A percentile compares a stretch with the other conserved stretches of the same genome.
These are phyloP conservation scores for Onychomys torridus DNA, from an alignment of 2,797 vertebrate species.

Conservation along the genomic window DNA sequence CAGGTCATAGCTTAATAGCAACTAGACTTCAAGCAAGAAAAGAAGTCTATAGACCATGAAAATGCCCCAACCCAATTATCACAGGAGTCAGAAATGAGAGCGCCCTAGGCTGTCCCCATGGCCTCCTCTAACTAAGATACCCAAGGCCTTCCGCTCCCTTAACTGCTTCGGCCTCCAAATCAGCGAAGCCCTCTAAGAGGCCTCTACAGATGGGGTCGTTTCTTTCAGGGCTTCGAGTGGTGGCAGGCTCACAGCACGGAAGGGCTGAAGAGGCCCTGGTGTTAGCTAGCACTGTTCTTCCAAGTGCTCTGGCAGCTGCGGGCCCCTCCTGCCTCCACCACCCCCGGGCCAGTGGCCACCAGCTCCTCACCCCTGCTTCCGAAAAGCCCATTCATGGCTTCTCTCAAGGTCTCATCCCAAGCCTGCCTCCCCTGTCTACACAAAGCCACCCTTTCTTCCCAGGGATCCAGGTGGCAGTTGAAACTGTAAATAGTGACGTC, in stretches of 20 bases:
- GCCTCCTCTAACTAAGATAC: not conserved
- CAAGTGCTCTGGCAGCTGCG: not conserved
- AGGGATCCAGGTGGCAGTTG: not conserved
- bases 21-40: not conserved
- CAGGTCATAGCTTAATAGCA: not conserved
- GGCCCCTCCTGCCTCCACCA: not conserved
- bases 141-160: not conserved
- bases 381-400: not conserved
- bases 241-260: not conserved
- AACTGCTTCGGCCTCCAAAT: not conserved
- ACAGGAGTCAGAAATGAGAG: not conserved
- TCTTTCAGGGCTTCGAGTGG: not conserved
- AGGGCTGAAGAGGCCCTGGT: not conserved
- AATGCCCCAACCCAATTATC: not conserved
- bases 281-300: not conserved
- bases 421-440: not conserved
- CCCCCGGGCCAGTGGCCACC: not conserved
- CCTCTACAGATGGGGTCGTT: not conserved
- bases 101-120: not conserved
- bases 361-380: not conserved
- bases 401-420: not conserved
- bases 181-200: not conserved
- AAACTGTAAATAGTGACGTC: not conserved
- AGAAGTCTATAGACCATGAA: not conserved
- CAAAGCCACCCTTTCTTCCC: not conserved